phyloP scores from a whole-genome alignment of 2,888 invertebrate genomes.

The Cancer borealis region DNA sequence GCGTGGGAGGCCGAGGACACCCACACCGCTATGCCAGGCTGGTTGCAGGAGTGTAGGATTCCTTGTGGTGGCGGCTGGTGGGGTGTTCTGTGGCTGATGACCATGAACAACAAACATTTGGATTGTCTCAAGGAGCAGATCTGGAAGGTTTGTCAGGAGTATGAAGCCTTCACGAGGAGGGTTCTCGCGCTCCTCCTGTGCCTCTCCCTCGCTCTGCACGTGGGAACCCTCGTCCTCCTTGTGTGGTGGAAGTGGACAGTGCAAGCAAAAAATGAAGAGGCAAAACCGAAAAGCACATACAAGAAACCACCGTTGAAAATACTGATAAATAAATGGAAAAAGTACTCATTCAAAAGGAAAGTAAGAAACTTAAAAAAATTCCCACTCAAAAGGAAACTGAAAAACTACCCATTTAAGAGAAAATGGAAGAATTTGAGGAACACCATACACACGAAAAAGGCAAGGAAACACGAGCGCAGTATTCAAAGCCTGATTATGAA shows the following conservation, averaged over 20 bases:
- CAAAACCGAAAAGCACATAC: neutral
- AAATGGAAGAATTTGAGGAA: neutral
- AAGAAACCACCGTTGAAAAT: neutral
- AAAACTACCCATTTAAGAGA: constrained; percentile 2
- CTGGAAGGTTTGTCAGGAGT: neutral
- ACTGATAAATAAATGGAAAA: neutral
- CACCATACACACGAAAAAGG: neutral
- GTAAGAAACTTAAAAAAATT: neutral
- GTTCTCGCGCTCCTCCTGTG: neutral
- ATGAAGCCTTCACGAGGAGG: neutral
- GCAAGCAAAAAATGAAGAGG: neutral
- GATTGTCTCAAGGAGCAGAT: neutral
- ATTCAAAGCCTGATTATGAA: neutral
- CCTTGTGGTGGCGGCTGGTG: neutral
- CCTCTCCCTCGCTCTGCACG: neutral
- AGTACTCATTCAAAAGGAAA: neutral
- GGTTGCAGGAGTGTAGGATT: neutral
- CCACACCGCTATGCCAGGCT: neutral
- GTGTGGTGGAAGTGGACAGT: neutral
- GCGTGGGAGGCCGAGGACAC: neutral
- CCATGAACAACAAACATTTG: neutral
- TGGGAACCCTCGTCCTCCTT: neutral
- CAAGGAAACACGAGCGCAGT: neutral
- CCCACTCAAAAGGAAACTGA: too few species aligned
- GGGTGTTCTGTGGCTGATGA: neutral